Evolutionary conservation across 2,888 invertebrate species (phyloP), one percentile per base, ranked within the genome.

Genomic region (Cryptocephalus moraei): DNA sequence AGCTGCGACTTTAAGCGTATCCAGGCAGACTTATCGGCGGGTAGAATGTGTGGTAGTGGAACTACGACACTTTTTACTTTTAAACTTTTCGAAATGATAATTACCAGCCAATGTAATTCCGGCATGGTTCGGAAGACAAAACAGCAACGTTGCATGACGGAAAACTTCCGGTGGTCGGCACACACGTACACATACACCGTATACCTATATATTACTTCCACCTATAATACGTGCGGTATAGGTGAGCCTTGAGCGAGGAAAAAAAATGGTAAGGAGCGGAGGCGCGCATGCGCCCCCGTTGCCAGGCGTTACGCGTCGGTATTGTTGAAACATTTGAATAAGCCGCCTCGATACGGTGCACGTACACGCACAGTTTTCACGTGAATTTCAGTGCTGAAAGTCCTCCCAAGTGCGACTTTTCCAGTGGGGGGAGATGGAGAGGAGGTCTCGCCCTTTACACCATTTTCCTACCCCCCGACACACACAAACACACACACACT

Each of bases 281-380:
- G 56, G 49, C 53, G 56, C 67, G 67, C 68, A 60, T 65, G 67
- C 68, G 66, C 60, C 57, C 9, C 51, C 63, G 66, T 65, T 68
- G 65, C 66, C 64, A 64, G 61, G 64, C 63, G 64, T 67, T 65
- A 62, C 62, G 58, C n/a, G n/a, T n/a, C n/a, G 62, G 64, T 60
- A 67, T 66, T 66, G 66, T 67, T 65, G 63, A 64, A 65, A 66
- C 66, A 66, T 68, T 70, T 67, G 67, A 68, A 68, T 68, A 63
- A 62, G 60, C 66, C 64, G 61, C 65, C 62, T 62, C 58, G 58
- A 60, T 63, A 61, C 22, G 22, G 22, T 22, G 22, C 22, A 22
- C 6, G 22, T 22, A 22, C 61, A 62, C 65, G 66, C 67, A 66
- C 68, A 69, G 68, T 68, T 69, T 68, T 67, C 67, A 66, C 61